A percentile compares a stretch with the other conserved stretches of the same genome.
These are phyloP conservation scores for Peromyscus melanophrys DNA, from an alignment of 2,797 vertebrate species.

Conservation along the genomic window DNA sequence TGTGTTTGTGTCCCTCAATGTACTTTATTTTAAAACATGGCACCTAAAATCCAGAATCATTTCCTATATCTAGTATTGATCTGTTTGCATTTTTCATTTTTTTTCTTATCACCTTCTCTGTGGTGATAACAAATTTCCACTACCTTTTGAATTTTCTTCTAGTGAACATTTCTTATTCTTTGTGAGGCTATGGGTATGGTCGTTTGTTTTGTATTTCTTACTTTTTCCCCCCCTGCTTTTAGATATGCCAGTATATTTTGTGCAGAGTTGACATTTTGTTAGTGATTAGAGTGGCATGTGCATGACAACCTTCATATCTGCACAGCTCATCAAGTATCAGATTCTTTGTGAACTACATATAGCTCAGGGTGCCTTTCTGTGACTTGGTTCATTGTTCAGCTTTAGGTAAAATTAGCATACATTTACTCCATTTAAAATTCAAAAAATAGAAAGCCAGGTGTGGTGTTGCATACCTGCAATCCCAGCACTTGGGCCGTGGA, in stretches of 20 bases:
- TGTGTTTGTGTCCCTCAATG: conserved; percentile 41
- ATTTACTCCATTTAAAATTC: conserved; percentile 43
- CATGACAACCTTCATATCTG: conserved; percentile 13
- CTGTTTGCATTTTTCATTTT: conserved; percentile 18
- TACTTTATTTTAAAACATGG: conserved; percentile 57
- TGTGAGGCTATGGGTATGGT: background rate
- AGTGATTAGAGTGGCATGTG: background rate
- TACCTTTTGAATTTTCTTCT: conserved; percentile 65
- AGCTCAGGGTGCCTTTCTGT: conserved; percentile 40
- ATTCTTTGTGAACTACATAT: conserved; percentile 35
- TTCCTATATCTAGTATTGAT: background rate
- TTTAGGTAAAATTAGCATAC: conserved; percentile 45
- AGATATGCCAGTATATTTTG: conserved; percentile 52
- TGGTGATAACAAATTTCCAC: conserved; percentile 24
- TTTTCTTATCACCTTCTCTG: conserved; percentile 17
- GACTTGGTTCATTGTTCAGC: conserved; percentile 43
- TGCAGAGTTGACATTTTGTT: conserved; percentile 67
- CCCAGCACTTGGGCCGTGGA: background rate
- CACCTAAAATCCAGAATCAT: conserved; percentile 28
- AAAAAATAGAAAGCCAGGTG: conserved; percentile 5
- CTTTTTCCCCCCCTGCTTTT: conserved; percentile 3
- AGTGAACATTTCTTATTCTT: conserved; percentile 49
- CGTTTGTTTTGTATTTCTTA: conserved; percentile 41
- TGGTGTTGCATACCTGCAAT: background rate
- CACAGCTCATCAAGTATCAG: conserved; percentile 48